Base-by-base conservation (phyloP, 2,888 invertebrate genomes). In the Agriopis leucophaearia region DNA sequence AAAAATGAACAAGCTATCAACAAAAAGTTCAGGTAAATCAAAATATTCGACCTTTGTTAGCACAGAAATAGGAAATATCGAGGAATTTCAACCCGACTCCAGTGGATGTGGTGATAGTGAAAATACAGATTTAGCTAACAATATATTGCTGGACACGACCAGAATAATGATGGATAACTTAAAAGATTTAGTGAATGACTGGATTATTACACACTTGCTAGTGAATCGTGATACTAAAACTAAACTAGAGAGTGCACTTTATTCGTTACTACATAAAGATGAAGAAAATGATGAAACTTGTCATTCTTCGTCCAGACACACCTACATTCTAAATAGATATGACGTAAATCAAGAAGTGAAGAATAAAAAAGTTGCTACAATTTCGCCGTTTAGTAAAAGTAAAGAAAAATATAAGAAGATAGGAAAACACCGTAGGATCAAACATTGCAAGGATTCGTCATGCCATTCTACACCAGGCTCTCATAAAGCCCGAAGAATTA, bases 161-260 rank as follows among this genome's bases (percentile, higher is more conserved):
- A 73, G 81, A 12, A 66, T 88, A 0, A 82, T 92, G 73, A 74
- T 90, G 18, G 81, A 88, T 1, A 91, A 92, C 68, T 78, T 92
- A 1, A 90, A 87, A 70, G 69, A 67, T 8, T 58, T 92, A 45
- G 71, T 92, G 0, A 84, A 83, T 18, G 81, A 82, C 55, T 92
- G 89, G 89, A 81, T 91, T 35, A 74, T 78, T 52, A 83, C 83
- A 70, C 82, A 90, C 76, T 72, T 90, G 27, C 64, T 84, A 12
- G 80, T 86, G 9, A 83, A 84, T 50, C 80, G 79, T 48, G 77
- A 86, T 35, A 85, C 83, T 0, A 84, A 85, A 74, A 78, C 83
- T 45, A 87, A 86, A 73, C 73, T 87, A 7, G 84, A 88, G 55
- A 77, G 78, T n/a, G 80, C 89, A 8, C 72, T 92, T 0, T 80